phyloP scores from a whole-genome alignment of 1,140 invertebrate species.

The Heliconius hermathena region DNA sequence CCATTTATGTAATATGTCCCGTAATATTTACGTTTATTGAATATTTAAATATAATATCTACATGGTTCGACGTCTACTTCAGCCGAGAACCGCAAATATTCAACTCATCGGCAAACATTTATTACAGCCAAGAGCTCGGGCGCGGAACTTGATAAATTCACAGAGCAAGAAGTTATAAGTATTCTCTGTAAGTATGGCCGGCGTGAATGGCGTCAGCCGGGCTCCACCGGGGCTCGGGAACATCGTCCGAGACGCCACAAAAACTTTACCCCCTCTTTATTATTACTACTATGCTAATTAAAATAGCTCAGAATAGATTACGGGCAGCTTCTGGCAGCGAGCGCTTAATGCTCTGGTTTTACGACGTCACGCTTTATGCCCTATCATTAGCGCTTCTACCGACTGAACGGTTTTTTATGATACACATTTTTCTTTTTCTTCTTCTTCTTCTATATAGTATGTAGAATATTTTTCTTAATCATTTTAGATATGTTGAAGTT shows the following conservation, averaged over 20 bases:
- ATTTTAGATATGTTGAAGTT: not conserved
- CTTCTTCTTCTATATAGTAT: constrained; percentile 28
- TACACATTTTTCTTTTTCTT: constrained; percentile 47
- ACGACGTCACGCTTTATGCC: constrained; percentile 78
- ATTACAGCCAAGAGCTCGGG: constrained; percentile 63
- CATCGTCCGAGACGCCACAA: constrained; percentile 68
- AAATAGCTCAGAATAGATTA: constrained; percentile 79
- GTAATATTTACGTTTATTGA: constrained; percentile 23
- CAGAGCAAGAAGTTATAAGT: constrained; percentile 70
- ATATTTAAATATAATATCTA: not conserved
- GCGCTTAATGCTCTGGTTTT: constrained; percentile 74
- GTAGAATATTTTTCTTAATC: constrained; percentile 20
- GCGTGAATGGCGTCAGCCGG: constrained; percentile 46
- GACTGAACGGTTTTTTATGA: constrained; percentile 65
- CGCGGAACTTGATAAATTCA: constrained; percentile 66
- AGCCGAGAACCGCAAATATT: constrained; percentile 41
- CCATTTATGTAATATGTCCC: constrained; percentile 4
- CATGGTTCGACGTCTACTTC: constrained; percentile 32
- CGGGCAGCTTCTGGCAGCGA: constrained; percentile 71
- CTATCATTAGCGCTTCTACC: constrained; percentile 73
- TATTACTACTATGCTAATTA: constrained; percentile 77
- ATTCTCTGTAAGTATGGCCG: constrained; percentile 49
- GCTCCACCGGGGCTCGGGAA: constrained; percentile 50
- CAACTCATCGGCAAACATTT: constrained; percentile 53
- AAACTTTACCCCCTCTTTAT: constrained; percentile 71